Conservation (phyloP, 1,140 invertebrate genomes). For the Cotesia glomerata region DNA sequence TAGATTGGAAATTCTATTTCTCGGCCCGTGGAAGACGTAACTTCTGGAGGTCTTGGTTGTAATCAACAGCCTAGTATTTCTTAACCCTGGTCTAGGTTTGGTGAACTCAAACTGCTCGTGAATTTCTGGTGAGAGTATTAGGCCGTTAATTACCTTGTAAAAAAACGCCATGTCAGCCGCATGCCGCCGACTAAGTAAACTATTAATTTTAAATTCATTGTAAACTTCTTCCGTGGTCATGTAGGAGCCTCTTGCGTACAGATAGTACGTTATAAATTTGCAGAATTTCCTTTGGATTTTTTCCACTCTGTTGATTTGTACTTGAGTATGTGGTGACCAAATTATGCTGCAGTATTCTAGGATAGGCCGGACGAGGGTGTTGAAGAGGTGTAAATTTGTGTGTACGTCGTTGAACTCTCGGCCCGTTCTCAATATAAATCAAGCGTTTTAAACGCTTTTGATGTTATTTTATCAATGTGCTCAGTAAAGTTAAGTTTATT, state of each 20-base stretch:
- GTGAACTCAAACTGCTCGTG: background rate
- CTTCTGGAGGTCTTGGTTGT: background rate
- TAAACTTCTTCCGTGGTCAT: background rate
- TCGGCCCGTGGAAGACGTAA: no score
- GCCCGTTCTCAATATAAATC: background rate
- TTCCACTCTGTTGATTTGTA: background rate
- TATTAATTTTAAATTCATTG: background rate
- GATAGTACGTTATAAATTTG: background rate
- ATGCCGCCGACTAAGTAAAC: background rate
- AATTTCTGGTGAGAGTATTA: background rate
- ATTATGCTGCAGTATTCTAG: background rate
- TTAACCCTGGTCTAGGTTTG: background rate
- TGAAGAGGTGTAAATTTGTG: no score
- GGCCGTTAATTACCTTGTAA: background rate
- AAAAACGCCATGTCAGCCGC: background rate
- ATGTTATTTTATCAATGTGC: background rate
- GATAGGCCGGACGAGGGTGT: background rate
- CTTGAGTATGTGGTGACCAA: background rate
- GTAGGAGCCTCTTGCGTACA: background rate
- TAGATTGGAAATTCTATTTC: no score
- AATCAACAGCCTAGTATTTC: background rate
- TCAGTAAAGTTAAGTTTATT: constrained; percentile 5
- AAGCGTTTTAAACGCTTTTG: no score
- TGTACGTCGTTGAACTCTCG: background rate
- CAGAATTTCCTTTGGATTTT: background rate